Evolutionary conservation across 2,113 vertebrate genomes (phyloP).

Genomic region (Corythaeola cristata): DNA sequence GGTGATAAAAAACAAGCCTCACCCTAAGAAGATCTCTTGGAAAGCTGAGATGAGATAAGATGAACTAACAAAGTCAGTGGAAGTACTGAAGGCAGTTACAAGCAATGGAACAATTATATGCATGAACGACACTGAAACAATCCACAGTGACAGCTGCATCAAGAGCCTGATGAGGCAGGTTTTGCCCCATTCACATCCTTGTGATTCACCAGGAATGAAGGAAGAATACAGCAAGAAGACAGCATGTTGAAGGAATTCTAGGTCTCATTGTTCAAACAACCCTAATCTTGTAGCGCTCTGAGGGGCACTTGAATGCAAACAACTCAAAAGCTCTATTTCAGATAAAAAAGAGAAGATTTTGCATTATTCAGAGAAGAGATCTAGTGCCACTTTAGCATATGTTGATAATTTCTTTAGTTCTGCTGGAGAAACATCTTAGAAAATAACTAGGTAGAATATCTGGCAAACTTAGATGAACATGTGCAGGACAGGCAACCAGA

Average conservation of each 20-base stretch:
- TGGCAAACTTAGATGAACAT: not conserved
- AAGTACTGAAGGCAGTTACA: slow-evolving; percentile 20
- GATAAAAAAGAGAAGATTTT: not conserved
- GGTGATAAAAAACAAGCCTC: not conserved
- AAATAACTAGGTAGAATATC: not conserved
- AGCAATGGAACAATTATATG: slow-evolving; percentile 47
- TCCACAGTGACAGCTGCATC: slow-evolving; percentile 30
- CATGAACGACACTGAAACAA: not conserved
- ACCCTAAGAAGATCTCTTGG: slow-evolving; percentile 28
- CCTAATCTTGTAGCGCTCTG: not conserved
- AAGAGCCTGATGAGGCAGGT: not conserved
- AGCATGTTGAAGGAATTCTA: not conserved
- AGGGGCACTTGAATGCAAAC: not conserved
- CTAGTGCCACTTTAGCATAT: not conserved
- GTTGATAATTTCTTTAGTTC: not conserved
- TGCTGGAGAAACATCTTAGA: not conserved
- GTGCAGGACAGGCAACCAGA: not conserved
- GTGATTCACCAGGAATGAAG: not conserved
- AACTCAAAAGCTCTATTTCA: not conserved
- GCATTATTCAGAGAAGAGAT: not conserved
- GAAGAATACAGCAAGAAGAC: not conserved
- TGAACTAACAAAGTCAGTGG: slow-evolving; percentile 26
- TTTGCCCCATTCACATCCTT: not conserved
- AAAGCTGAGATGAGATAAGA: slow-evolving; percentile 33
- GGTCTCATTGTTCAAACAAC: not conserved